Evolutionary conservation across 2,888 invertebrate genomes (phyloP).

Genomic region (Metacarcinus magister): DNA sequence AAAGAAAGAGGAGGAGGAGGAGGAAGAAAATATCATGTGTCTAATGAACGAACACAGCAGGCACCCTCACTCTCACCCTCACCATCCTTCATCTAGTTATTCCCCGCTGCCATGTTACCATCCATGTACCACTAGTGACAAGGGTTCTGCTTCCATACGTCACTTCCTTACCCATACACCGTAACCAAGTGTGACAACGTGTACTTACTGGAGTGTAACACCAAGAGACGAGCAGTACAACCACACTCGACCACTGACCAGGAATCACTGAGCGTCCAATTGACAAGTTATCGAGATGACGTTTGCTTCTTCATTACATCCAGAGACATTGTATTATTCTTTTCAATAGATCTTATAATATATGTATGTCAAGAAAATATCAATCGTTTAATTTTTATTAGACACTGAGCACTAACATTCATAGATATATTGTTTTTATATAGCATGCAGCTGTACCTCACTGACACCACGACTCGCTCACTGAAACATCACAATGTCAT

Average conservation of each 20-base stretch:
- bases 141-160: neutral
- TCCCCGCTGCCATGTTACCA: neutral
- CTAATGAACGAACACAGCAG: neutral
- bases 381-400: neutral
- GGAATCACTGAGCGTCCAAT: neutral
- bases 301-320: neutral
- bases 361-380: neutral
- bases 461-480: neutral
- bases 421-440: neutral
- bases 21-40: neutral
- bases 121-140: neutral
- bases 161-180: neutral
- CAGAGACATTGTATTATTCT: neutral
- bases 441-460: neutral
- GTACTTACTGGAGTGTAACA: neutral
- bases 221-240: neutral
- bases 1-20: neutral
- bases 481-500: neutral
- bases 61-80: neutral
- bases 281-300: no score
- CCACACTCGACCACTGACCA: neutral
- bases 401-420: neutral
- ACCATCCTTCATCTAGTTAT: neutral
- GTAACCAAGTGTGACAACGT: neutral
- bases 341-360: neutral